Conservation (phyloP, 2,888 invertebrate genomes). For the Copidosoma aretas region DNA sequence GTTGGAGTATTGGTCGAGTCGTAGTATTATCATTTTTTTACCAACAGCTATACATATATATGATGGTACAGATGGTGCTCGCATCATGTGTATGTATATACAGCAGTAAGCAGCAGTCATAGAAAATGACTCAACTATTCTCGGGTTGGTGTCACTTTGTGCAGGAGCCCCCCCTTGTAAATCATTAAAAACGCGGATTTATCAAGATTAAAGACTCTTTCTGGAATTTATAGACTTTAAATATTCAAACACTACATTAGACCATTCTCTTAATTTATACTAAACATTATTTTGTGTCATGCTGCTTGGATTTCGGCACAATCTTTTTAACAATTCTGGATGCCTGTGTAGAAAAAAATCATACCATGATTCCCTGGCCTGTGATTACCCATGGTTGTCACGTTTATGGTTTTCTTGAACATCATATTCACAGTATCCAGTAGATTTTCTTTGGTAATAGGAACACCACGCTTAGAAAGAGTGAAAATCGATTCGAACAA, state of each 20-base stretch:
- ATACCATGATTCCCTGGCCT: constrained; percentile 40
- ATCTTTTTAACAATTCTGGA: constrained; percentile 40
- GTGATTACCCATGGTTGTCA: constrained; percentile 37
- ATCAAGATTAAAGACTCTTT: constrained; percentile 47
- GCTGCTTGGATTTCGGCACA: constrained; percentile 45
- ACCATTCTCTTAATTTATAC: constrained; percentile 47
- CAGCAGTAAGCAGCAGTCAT: no score
- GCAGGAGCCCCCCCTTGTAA: no score
- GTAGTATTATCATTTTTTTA: no score
- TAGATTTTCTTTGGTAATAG: constrained; percentile 27
- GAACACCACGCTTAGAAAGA: constrained; percentile 30
- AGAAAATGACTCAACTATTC: no score
- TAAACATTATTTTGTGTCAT: constrained; percentile 46
- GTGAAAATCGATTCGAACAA: constrained; percentile 36
- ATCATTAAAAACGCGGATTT: constrained; percentile 43
- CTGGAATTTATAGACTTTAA: constrained; percentile 39
- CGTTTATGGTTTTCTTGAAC: constrained; percentile 17
- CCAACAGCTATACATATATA: no score
- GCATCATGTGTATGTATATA: no score
- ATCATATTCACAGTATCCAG: constrained; percentile 33
- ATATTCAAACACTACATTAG: constrained; percentile 44
- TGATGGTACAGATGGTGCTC: no score
- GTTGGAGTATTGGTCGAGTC: no score
- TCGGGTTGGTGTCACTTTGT: no score
- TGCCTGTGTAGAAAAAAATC: constrained; percentile 40